Evolutionary conservation across 2,797 vertebrate genomes (phyloP), one percentile per base, ranked within the genome.

Genomic region (Pipistrellus nathusii): DNA sequence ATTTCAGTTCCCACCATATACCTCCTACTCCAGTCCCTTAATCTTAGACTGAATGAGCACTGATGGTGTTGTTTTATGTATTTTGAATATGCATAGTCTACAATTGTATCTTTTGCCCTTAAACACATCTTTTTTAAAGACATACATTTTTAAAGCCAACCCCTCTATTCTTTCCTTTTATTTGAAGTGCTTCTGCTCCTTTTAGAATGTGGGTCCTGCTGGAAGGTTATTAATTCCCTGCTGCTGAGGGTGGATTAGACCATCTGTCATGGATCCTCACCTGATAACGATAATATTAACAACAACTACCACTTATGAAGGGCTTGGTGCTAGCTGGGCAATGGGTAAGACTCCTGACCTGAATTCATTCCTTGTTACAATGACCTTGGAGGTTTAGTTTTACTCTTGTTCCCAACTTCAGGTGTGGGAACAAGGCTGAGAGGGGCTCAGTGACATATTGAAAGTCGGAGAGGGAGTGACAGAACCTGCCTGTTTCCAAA

Each of bases 211-310:
- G 59, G 71, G 15, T 83, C 76, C 88, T 91, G 78, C 71, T 90
- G 66, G 82, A 68, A 94, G 57, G n/a, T 78, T 93, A 76, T 93
- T 89, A 93, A 81, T 94, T 72, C 71, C 93, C 76, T 55, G 62
- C 72, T 1, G 2, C 38, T 35, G 64, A 94, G 84, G 66, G 68
- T 48, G 51, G 94, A 90, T 89, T 38, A 91, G 82, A 53, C 93
- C 86, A 85, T 85, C 84, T 96, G 95, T 89, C 86, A 55, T 6
- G 27, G 46, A 30, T 44, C 76, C 57, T 94, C 44, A 94, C 96
- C 86, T 94, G 89, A 64, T 51, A 62, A 75, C 53, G n/a, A 78
- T n/a, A 84, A 73, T 6, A 35, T 83, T 71, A 87, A 73, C 76
- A 86, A 72, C 17, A 86, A 72, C 17, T 20, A 30, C 44, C 30